Conservation (phyloP, 2,797 vertebrate species). For the Pangasius sanitwongsei region DNA sequence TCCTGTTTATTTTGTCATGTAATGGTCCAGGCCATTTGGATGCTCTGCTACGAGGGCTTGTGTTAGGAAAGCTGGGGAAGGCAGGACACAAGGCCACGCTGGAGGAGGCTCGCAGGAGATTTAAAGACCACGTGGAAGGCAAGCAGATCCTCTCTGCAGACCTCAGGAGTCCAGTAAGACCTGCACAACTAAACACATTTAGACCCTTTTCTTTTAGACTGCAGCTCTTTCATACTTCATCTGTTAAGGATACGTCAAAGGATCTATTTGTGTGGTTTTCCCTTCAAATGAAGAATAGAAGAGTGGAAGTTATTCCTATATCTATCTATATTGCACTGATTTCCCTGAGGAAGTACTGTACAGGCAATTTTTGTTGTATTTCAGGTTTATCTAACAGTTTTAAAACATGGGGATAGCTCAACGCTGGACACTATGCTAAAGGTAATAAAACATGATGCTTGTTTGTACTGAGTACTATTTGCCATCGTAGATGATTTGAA, state of each 20-base stretch:
- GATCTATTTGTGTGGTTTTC: not conserved
- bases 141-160: slow-evolving; percentile 89
- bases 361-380: slow-evolving; percentile 36
- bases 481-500: not conserved
- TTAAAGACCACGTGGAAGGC: slow-evolving; percentile 94
- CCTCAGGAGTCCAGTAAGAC: slow-evolving; percentile 90
- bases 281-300: not conserved
- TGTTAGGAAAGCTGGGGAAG: slow-evolving; percentile 93
- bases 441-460: slow-evolving; percentile 68
- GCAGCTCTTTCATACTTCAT: not conserved
- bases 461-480: not conserved
- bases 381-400: slow-evolving; percentile 93
- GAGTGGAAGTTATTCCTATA: not conserved
- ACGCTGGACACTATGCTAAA: slow-evolving; percentile 96
- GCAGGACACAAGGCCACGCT: slow-evolving; percentile 93
- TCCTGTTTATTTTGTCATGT: not conserved
- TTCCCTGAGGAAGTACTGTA: not conserved
- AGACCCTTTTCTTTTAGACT: slow-evolving; percentile 8
- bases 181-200: not conserved
- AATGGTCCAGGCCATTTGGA: slow-evolving; percentile 85
- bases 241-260: not conserved
- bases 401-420: slow-evolving; percentile 91
- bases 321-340: not conserved
- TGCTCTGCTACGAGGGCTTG: slow-evolving; percentile 89
- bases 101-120: slow-evolving; percentile 93